A percentile compares a stretch with the other conserved stretches of the same genome.
These are phyloP conservation scores for Drosophila eohydei DNA, from an alignment of 2,888 invertebrate genomes.

Conservation along the genomic window DNA sequence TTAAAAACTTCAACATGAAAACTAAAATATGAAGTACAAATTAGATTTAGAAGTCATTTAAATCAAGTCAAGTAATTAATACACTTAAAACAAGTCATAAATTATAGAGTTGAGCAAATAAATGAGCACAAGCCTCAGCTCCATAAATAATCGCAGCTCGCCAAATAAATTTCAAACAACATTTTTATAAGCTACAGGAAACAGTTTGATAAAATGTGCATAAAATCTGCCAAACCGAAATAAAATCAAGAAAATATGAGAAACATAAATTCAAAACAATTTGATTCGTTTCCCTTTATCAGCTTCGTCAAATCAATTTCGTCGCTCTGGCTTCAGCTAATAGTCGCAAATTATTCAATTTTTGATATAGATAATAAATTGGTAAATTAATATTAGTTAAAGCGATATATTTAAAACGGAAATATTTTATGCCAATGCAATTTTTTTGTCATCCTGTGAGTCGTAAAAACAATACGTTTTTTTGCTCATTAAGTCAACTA, in stretches of 20 bases:
- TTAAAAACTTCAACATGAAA: not conserved
- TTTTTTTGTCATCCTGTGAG: not conserved
- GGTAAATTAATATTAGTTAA: slow-evolving; percentile 20
- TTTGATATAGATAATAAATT: slow-evolving; percentile 5
- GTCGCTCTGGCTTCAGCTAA: not conserved
- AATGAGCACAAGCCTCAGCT: slow-evolving; percentile 4
- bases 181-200: slow-evolving; percentile 8
- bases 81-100: slow-evolving; percentile 11
- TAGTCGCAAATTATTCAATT: slow-evolving; percentile 5
- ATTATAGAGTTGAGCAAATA: slow-evolving; percentile 4
- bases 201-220: slow-evolving; percentile 17
- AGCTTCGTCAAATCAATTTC: not conserved
- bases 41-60: slow-evolving; percentile 12
- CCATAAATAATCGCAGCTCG: slow-evolving; percentile 6
- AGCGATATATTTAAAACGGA: slow-evolving; percentile 17
- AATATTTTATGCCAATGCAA: slow-evolving; percentile 18
- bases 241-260: slow-evolving; percentile 15
- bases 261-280: slow-evolving; percentile 25
- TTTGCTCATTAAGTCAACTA: slow-evolving; percentile 44
- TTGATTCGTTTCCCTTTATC: slow-evolving; percentile 17
- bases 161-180: slow-evolving; percentile 4
- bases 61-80: slow-evolving; percentile 4
- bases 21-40: slow-evolving; percentile 5
- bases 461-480: slow-evolving; percentile 11
- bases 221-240: slow-evolving; percentile 10